Evolutionary conservation across 1,140 invertebrate species (phyloP).

Genomic region (Heliconius nattereri): DNA sequence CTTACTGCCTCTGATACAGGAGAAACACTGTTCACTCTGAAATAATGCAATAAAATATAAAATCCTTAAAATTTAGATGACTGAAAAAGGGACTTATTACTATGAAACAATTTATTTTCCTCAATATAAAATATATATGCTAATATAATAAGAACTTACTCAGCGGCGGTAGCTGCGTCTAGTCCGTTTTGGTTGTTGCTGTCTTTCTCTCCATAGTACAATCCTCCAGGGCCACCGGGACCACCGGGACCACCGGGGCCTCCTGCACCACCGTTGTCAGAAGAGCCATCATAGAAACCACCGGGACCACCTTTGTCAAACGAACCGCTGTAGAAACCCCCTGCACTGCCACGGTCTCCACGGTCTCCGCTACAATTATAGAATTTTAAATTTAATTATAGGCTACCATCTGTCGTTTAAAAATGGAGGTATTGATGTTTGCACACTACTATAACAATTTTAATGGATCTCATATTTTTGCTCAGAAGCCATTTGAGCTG

Average conservation of each 20-base stretch:
- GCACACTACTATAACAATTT: too few relatives aligned
- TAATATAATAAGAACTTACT: slow-evolving; percentile 7
- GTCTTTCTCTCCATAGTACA: slow-evolving; percentile 40
- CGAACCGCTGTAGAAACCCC: slow-evolving; percentile 61
- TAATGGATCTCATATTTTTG: too few relatives aligned
- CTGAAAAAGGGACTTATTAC: not conserved
- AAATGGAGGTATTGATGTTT: too few relatives aligned
- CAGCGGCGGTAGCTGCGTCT: not conserved
- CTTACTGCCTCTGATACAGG: slow-evolving; percentile 16
- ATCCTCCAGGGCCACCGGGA: slow-evolving; percentile 33
- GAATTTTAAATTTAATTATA: not conserved
- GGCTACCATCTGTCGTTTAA: too few relatives aligned
- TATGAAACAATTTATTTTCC: too few relatives aligned
- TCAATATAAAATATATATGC: not conserved
- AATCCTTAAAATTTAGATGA: not conserved
- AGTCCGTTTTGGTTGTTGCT: slow-evolving; percentile 20
- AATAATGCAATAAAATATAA: not conserved
- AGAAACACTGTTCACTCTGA: slow-evolving; percentile 22
- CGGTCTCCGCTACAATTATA: slow-evolving; percentile 59
- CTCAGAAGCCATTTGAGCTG: too few relatives aligned
- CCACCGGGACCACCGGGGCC: slow-evolving; percentile 44
- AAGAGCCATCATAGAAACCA: slow-evolving; percentile 58
- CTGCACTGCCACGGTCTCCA: slow-evolving; percentile 66
- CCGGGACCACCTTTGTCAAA: slow-evolving; percentile 50
- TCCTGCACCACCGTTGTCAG: slow-evolving; percentile 43